Conservation (phyloP, 2,888 invertebrate genomes). For the Onthophagus sagittarius region DNA sequence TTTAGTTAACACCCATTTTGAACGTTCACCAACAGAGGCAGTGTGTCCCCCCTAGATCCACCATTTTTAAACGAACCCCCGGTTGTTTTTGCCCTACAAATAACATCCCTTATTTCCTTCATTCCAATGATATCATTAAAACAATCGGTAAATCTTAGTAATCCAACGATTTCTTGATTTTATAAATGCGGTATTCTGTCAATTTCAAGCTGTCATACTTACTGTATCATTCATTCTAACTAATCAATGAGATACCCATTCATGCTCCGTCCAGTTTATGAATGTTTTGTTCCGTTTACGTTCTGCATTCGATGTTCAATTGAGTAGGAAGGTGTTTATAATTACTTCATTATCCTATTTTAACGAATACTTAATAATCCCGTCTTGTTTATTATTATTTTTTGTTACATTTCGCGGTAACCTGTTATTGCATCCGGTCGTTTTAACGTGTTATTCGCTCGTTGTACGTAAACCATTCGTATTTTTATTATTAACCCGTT, state of each 20-base stretch:
- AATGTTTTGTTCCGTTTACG: conserved; percentile 38
- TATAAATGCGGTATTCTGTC: conserved; percentile 18
- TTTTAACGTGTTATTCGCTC: no score
- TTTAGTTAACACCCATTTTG: conserved; percentile 23
- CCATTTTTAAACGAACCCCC: conserved; percentile 35
- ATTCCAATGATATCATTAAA: not conserved
- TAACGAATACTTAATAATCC: no score
- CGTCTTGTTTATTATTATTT: conserved; percentile 32
- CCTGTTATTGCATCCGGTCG: no score
- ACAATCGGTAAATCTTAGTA: not conserved
- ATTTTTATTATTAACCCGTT: conserved; percentile 1
- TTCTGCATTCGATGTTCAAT: conserved; percentile 22
- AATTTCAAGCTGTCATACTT: no score
- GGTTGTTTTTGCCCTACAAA: conserved; percentile 24
- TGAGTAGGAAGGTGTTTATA: no score
- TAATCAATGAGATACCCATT: conserved; percentile 33
- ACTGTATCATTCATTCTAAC: conserved; percentile 38
- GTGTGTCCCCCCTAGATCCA: conserved; percentile 38
- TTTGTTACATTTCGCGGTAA: conserved; percentile 33
- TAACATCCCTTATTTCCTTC: not conserved
- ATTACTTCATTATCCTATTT: no score
- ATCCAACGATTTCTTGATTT: conserved; percentile 15
- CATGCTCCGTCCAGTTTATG: conserved; percentile 32
- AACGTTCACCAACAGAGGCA: conserved; percentile 24
- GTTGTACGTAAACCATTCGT: not conserved